These are phyloP conservation scores for Plumapathes pennacea DNA, from an alignment of 92 coral and sea anemone species.

Conservation along the genomic window DNA sequence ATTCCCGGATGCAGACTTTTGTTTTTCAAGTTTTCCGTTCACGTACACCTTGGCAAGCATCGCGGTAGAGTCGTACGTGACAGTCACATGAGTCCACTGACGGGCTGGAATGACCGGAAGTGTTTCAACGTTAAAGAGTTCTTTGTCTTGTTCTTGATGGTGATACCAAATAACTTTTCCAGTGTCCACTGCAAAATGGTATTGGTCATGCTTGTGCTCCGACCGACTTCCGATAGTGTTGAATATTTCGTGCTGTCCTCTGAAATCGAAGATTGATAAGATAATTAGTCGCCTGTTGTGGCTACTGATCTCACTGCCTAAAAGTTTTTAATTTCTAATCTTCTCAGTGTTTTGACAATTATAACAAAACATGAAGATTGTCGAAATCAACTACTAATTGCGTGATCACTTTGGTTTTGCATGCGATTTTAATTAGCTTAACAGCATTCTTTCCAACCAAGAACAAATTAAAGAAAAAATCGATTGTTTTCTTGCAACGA, in stretches of 20 bases:
- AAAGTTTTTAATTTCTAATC: too few species aligned
- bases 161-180: constrained; percentile 96
- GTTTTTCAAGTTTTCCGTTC: constrained; percentile 70
- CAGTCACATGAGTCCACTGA: constrained; percentile 87
- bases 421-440: too few species aligned
- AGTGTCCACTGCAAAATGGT: constrained; percentile 84
- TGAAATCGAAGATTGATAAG: constrained; percentile 18
- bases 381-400: too few species aligned
- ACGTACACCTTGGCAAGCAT: constrained; percentile 89
- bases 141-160: constrained; percentile 91
- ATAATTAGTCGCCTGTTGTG: too few species aligned
- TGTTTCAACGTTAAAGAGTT: constrained; percentile 75
- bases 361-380: too few species aligned
- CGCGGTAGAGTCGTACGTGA: constrained; percentile 69
- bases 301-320: too few species aligned
- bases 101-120: constrained; percentile 94
- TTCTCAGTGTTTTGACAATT: too few species aligned
- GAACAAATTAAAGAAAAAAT: too few species aligned
- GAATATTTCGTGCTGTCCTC: constrained; percentile 90
- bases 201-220: constrained; percentile 95
- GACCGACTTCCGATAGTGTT: constrained; percentile 96
- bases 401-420: too few species aligned
- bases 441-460: too few species aligned
- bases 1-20: constrained; percentile 85
- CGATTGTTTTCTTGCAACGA: too few species aligned